Evolutionary conservation across 2,113 vertebrate genomes (phyloP), one percentile per base, ranked within the genome.

Genomic region (Penelope pileata): DNA sequence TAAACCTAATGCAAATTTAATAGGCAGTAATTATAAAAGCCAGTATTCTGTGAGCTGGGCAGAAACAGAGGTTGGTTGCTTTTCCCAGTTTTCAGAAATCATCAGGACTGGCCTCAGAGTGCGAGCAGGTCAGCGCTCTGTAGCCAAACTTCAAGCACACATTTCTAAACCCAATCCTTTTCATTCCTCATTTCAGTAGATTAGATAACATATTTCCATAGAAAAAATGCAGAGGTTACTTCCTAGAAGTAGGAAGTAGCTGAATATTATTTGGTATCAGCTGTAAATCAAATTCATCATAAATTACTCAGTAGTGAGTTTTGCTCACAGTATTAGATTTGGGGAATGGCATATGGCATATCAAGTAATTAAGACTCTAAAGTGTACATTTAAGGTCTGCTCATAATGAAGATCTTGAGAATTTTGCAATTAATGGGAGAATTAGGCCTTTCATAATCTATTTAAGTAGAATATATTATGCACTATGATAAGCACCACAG

Each of bases 281-380:
- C 5, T 59, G 34, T 63, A 82, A 94, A 69, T 26, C 42, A 23
- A 89, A 69, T 79, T 88, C 87, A 93, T 69, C 83, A 77, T 21
- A 62, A 74, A 88, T 38, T 40, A 76, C 83, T 74, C 43, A 54
- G 66, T 29, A 81, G 63, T 15, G 32, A 27, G 32, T 16, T 91
- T 84, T 93, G 51, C 43, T 79, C 1, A 0, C 58, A 64, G 12
- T 82, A 40, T 91, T 83, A 69, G 43, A 64, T 90, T 50, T 82
- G 63, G 62, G 70, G 27, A 72, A 85, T 38, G 62, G 72, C 70
- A 78, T 75, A 78, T 66, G 78, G 82, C 56, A 60, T 21, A 70
- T 75, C 67, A 54, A 86, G 62, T 79, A 43, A 87, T 93, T 86
- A 83, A 89, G 50, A 34, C 66, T 83, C 38, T 83, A 81, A 95